phyloP scores from a whole-genome alignment of 2,113 vertebrate genomes.

The Dipodomys spectabilis region DNA sequence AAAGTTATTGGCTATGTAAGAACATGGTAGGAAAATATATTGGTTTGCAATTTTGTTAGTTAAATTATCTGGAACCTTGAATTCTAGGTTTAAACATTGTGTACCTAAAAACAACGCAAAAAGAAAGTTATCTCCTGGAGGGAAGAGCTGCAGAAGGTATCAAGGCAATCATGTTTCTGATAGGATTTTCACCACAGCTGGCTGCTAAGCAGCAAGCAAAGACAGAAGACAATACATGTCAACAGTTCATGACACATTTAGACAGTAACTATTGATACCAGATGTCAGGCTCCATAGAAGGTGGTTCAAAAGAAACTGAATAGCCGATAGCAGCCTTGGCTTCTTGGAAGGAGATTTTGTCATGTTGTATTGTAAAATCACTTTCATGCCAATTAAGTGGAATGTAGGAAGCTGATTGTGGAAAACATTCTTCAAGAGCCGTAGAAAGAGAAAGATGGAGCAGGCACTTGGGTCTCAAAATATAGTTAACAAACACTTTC shows the following conservation, averaged over 20 bases:
- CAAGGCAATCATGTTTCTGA: neutral
- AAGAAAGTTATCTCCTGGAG: neutral
- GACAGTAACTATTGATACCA: slow-evolving; percentile 6
- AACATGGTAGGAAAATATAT: neutral
- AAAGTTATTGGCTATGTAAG: neutral
- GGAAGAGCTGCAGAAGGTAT: neutral
- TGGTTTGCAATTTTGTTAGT: neutral
- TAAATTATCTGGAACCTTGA: neutral
- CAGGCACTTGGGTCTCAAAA: neutral
- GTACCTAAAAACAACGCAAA: neutral
- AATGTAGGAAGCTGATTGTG: neutral
- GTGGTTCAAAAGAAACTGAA: neutral
- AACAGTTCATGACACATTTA: neutral
- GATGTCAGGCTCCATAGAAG: neutral
- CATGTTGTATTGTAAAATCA: neutral
- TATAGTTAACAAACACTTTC: neutral
- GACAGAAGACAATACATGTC: neutral
- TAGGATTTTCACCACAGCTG: neutral
- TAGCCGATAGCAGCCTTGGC: neutral
- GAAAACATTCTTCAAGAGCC: neutral
- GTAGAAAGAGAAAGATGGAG: neutral
- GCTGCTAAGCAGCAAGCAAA: neutral
- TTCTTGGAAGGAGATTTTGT: slow-evolving; percentile 20
- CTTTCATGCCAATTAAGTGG: slow-evolving; percentile 9
- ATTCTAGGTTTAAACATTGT: neutral